Evolutionary conservation across 2,888 invertebrate species (phyloP).

Genomic region (Athalia circularis): DNA sequence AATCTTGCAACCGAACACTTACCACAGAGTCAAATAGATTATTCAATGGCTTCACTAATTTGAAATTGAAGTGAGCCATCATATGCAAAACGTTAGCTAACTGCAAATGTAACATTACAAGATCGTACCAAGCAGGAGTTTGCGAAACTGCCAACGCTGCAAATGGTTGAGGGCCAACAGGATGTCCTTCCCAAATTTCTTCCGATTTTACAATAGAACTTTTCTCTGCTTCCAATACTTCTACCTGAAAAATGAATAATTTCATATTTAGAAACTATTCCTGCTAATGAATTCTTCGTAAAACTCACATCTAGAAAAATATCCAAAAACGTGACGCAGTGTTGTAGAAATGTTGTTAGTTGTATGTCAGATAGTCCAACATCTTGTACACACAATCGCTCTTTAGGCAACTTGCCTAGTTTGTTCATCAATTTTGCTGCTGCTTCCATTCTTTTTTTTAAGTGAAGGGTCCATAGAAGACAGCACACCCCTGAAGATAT

Average conservation of each 20-base stretch:
- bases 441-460: constrained; percentile 87
- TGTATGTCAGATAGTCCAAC: constrained; percentile 82
- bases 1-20: constrained; percentile 55
- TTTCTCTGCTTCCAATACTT: constrained; percentile 72
- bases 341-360: constrained; percentile 70
- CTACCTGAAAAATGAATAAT: constrained; percentile 62
- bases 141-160: constrained; percentile 87
- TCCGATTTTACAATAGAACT: constrained; percentile 77
- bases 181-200: constrained; percentile 80
- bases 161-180: constrained; percentile 79
- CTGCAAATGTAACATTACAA: constrained; percentile 88
- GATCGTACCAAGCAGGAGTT: constrained; percentile 83
- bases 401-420: constrained; percentile 90
- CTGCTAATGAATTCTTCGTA: constrained; percentile 58
- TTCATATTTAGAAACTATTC: neutral
- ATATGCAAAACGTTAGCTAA: constrained; percentile 86
- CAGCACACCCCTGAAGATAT: constrained; percentile 82
- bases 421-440: constrained; percentile 86
- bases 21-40: constrained; percentile 86
- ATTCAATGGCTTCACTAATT: constrained; percentile 82
- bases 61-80: constrained; percentile 86
- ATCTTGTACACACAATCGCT: constrained; percentile 87
- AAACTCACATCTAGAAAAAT: constrained; percentile 78
- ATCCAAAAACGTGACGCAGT: constrained; percentile 75
- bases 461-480: constrained; percentile 92